Conservation (phyloP, 2,888 invertebrate genomes). For the Oscheius sp. region DNA sequence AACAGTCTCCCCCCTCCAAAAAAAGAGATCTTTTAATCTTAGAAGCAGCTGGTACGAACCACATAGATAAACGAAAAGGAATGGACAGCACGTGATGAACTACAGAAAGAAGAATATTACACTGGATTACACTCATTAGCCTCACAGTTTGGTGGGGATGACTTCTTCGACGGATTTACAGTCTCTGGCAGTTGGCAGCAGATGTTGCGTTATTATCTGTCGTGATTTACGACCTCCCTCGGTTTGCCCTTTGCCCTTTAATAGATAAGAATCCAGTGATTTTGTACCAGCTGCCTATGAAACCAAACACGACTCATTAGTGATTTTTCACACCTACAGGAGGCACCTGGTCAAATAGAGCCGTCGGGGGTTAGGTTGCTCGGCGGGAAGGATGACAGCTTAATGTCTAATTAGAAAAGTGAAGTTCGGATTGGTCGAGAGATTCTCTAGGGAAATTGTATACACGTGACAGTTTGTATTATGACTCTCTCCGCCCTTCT, state of each 20-base stretch:
- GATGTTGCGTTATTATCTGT: conserved; percentile 24
- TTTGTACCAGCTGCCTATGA: background rate
- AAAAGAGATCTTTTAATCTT: too few species aligned
- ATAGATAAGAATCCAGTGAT: background rate
- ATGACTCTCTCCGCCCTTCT: background rate
- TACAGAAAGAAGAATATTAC: too few species aligned
- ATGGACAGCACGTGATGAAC: too few species aligned
- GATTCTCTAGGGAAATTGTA: background rate
- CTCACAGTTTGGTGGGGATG: too few species aligned
- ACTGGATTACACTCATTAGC: too few species aligned
- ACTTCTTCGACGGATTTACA: conserved; percentile 1
- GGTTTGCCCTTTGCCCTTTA: conserved; percentile 16
- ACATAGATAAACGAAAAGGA: too few species aligned
- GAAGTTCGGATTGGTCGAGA: conserved; percentile 15
- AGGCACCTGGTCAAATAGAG: conserved; percentile 20
- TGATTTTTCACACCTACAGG: conserved; percentile 21
- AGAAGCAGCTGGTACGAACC: too few species aligned
- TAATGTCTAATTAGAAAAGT: conserved; percentile 18
- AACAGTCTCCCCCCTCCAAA: too few species aligned
- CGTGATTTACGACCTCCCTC: conserved; percentile 1
- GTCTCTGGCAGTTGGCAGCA: conserved; percentile 9
- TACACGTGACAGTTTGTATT: background rate
- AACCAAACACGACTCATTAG: conserved; percentile 8
- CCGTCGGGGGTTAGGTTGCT: conserved; percentile 6
- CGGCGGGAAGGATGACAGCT: background rate